These are phyloP conservation scores for Electrophaes corylata DNA, from an alignment of 2,888 invertebrate genomes.

Conservation along the genomic window DNA sequence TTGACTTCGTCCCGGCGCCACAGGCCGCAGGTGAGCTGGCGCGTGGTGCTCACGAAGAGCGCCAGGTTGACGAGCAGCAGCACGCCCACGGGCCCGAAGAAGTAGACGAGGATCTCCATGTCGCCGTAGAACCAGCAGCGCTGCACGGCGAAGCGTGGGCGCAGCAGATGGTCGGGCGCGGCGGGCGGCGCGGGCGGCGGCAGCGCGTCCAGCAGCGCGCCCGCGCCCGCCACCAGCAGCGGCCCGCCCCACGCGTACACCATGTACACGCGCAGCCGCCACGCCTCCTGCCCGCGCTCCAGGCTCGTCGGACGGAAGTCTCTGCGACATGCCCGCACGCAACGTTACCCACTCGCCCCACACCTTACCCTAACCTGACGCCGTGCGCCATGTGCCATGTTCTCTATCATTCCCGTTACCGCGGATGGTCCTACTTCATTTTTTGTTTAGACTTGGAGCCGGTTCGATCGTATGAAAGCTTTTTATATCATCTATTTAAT, in stretches of 20 bases:
- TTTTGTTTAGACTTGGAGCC: too few relatives aligned
- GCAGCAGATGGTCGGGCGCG: conserved; percentile 85
- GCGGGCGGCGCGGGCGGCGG: conserved; percentile 71
- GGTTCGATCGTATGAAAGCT: too few relatives aligned
- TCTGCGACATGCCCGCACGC: conserved; percentile 74
- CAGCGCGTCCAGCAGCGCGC: conserved; percentile 89
- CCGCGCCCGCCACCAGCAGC: conserved; percentile 89
- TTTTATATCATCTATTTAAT: too few relatives aligned
- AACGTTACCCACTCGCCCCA: too few relatives aligned
- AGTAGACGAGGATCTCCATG: conserved; percentile 92
- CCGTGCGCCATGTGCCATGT: too few relatives aligned
- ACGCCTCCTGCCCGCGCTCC: conserved; percentile 93
- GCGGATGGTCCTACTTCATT: too few relatives aligned
- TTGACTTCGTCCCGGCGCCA: conserved; percentile 95
- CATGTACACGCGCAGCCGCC: conserved; percentile 91
- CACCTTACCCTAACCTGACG: too few relatives aligned
- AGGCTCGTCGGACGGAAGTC: conserved; percentile 93
- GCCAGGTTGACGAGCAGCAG: conserved; percentile 90
- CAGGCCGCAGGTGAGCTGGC: conserved; percentile 93
- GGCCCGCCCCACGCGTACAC: conserved; percentile 95
- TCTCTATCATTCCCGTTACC: too few relatives aligned
- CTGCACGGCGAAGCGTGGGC: conserved; percentile 91
- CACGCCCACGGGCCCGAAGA: conserved; percentile 93
- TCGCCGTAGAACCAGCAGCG: conserved; percentile 94
- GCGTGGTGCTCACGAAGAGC: conserved; percentile 91